Percentiles rank a stretch among this genome's conserved stretches.
Evolutionary conservation across 92 coral and sea anemone species (phyloP).

Genomic region (Siderastrea radians): DNA sequence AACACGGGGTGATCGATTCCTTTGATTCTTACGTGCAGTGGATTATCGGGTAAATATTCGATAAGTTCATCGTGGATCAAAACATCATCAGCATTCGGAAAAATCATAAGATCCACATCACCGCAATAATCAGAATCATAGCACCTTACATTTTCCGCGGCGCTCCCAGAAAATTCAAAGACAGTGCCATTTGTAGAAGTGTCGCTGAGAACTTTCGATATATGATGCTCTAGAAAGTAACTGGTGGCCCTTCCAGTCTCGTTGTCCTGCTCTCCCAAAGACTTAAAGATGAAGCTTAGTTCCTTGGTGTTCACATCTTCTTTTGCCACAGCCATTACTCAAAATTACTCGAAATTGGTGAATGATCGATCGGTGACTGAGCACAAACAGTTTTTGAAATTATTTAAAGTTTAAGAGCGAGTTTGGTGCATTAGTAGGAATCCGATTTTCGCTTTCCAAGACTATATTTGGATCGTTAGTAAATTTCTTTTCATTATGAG

Average conservation of each 20-base stretch:
- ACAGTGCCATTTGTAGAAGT: neutral
- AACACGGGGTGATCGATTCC: constrained; percentile 64
- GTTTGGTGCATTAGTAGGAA: too few species aligned
- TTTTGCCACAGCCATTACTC: constrained; percentile 15
- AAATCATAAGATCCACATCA: constrained; percentile 68
- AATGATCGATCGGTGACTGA: too few species aligned
- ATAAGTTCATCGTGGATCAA: constrained; percentile 58
- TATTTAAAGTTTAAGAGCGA: too few species aligned
- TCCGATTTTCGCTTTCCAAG: too few species aligned
- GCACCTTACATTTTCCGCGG: constrained; percentile 61
- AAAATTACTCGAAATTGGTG: too few species aligned
- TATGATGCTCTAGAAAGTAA: neutral
- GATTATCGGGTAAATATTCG: constrained; percentile 22
- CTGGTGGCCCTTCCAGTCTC: neutral
- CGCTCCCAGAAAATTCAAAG: constrained; percentile 60
- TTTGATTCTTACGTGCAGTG: constrained; percentile 62
- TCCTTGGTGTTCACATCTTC: constrained; percentile 16
- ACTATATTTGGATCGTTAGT: too few species aligned
- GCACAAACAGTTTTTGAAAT: too few species aligned
- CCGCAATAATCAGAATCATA: constrained; percentile 57
- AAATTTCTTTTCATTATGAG: too few species aligned
- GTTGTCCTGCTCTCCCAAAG: constrained; percentile 25
- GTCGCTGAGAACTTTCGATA: neutral
- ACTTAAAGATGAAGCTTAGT: constrained; percentile 37
- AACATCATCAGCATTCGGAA: constrained; percentile 49